Conservation (phyloP, 1,140 invertebrate species). For the Campoletis sonorensis region DNA sequence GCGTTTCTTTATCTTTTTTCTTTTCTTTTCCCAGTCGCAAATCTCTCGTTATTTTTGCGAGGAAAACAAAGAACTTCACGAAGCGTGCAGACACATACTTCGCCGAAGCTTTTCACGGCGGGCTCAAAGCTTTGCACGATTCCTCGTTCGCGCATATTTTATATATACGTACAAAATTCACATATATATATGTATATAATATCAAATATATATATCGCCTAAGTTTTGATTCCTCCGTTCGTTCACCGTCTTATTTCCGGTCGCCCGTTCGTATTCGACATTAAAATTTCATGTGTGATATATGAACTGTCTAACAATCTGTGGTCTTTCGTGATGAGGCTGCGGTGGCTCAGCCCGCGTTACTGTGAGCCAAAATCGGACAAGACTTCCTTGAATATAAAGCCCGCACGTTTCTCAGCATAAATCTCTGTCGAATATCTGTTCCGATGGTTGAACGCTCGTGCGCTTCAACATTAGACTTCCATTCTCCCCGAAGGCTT, state of each 20-base stretch:
- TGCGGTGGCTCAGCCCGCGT: no score
- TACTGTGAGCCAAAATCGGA: background rate
- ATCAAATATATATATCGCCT: background rate
- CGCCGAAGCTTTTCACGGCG: background rate
- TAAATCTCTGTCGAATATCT: conserved; percentile 12
- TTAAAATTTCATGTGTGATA: background rate
- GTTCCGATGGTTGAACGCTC: background rate
- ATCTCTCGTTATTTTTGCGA: background rate
- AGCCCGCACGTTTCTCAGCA: background rate
- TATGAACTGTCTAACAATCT: background rate
- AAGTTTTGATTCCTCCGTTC: background rate
- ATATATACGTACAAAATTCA: no score
- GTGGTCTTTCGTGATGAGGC: background rate
- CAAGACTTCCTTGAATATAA: background rate
- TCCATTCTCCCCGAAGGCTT: background rate
- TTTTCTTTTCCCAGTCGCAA: background rate
- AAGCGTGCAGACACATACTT: background rate
- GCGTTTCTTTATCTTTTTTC: no score
- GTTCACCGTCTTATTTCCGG: background rate
- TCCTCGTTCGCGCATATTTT: no score
- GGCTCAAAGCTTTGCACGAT: background rate
- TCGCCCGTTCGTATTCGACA: background rate
- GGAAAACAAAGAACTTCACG: background rate
- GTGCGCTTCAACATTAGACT: background rate
- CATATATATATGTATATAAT: background rate